Conservation (phyloP, 2,888 invertebrate genomes). For the Drosophila anomalipes region DNA sequence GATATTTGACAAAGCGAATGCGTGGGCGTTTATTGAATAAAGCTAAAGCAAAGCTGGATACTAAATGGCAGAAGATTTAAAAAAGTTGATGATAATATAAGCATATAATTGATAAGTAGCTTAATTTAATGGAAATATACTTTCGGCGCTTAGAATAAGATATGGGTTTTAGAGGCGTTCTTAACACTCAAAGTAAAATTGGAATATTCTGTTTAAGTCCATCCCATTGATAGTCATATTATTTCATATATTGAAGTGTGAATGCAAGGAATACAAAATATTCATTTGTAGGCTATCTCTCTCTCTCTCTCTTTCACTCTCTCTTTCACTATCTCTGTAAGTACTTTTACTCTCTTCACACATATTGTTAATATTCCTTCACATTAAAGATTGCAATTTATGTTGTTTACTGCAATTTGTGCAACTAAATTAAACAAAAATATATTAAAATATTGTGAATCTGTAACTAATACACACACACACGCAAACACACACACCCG, state of each 20-base stretch:
- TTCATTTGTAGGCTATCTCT: neutral
- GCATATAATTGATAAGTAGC: neutral
- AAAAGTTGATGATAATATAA: too few species aligned
- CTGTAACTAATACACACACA: neutral
- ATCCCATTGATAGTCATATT: neutral
- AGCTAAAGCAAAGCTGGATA: neutral
- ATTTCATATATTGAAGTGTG: neutral
- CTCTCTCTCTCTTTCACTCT: neutral
- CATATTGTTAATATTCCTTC: neutral
- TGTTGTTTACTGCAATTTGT: constrained; percentile 25
- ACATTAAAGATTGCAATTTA: constrained; percentile 27
- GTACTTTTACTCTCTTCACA: neutral
- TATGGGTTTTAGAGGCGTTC: neutral
- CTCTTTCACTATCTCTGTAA: neutral
- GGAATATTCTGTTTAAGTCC: neutral
- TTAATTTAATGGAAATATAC: neutral
- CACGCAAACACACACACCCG: neutral
- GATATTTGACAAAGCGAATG: neutral
- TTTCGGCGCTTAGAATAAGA: neutral
- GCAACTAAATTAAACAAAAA: constrained; percentile 26
- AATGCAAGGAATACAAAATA: neutral
- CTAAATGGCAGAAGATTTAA: neutral
- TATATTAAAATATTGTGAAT: constrained; percentile 15
- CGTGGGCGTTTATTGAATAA: neutral
- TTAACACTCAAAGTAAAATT: neutral